phyloP scores from a whole-genome alignment of 2,113 vertebrate species.

The Strigops habroptila region DNA sequence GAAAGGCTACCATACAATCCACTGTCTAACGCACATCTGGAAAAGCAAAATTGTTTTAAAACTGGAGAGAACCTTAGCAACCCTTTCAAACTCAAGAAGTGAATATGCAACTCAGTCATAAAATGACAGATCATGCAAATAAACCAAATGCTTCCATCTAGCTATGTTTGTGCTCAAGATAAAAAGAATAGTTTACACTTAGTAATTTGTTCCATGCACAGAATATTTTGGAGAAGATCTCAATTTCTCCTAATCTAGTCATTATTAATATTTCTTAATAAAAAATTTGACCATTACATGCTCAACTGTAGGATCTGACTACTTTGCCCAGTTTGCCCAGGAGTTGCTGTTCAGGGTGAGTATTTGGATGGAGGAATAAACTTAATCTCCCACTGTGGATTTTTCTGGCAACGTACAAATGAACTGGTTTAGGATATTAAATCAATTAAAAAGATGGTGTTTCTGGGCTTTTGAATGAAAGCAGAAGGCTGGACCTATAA shows the following conservation, averaged over 20 bases:
- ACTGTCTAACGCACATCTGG: slow-evolving; percentile 2
- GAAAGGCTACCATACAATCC: slow-evolving; percentile 40
- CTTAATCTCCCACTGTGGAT: neutral
- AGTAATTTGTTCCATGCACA: neutral
- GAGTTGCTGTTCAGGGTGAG: neutral
- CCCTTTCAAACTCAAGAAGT: slow-evolving; percentile 20
- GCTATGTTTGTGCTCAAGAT: neutral
- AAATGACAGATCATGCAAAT: slow-evolving; percentile 34
- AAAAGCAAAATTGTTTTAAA: slow-evolving; percentile 33
- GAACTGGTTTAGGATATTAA: neutral
- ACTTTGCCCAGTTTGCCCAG: neutral
- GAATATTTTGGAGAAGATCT: neutral
- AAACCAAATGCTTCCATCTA: neutral
- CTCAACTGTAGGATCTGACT: neutral
- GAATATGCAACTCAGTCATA: slow-evolving; percentile 8
- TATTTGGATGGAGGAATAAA: neutral
- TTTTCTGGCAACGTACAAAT: neutral
- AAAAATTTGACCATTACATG: neutral
- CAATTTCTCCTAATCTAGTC: neutral
- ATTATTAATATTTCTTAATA: neutral
- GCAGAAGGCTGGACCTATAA: neutral
- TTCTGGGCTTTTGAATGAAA: neutral
- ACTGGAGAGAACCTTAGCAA: slow-evolving; percentile 15
- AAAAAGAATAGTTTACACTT: neutral
- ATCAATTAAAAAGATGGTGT: neutral